Evolutionary conservation across 2,113 vertebrate species (phyloP).

Genomic region (Phalacrocorax brasilianus): DNA sequence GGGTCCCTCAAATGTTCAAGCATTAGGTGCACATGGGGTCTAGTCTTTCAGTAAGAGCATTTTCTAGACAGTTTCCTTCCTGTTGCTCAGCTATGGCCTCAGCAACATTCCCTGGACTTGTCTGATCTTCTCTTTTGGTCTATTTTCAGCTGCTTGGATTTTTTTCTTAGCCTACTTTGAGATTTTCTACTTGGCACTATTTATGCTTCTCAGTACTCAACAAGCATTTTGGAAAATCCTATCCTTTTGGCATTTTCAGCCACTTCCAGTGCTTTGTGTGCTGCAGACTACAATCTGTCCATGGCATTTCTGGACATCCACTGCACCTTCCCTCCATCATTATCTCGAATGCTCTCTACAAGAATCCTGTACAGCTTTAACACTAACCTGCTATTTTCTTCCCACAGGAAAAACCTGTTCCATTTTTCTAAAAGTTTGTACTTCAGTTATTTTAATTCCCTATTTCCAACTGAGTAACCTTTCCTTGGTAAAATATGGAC

Average conservation of each 20-base stretch:
- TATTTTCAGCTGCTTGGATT: not conserved
- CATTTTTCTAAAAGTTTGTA: not conserved
- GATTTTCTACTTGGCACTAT: not conserved
- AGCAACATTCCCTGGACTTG: not conserved
- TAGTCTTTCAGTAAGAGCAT: not conserved
- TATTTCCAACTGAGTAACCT: not conserved
- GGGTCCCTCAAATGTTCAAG: not conserved
- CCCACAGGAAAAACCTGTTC: not conserved
- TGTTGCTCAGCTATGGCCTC: not conserved
- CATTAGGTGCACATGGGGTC: not conserved
- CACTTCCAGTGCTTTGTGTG: not conserved
- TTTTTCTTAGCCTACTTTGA: not conserved
- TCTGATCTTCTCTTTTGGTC: not conserved
- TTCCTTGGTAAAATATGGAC: not conserved
- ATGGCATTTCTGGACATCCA: not conserved
- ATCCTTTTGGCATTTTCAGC: not conserved
- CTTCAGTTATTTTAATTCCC: not conserved
- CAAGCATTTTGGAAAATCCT: not conserved
- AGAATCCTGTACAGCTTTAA: not conserved
- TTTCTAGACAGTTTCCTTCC: not conserved
- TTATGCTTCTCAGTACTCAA: not conserved
- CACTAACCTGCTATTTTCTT: not conserved
- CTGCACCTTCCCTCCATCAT: not conserved
- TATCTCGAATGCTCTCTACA: not conserved
- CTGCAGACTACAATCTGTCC: not conserved